Base-by-base conservation (phyloP, 1,140 invertebrate genomes). In the Papilio xuthus region DNA sequence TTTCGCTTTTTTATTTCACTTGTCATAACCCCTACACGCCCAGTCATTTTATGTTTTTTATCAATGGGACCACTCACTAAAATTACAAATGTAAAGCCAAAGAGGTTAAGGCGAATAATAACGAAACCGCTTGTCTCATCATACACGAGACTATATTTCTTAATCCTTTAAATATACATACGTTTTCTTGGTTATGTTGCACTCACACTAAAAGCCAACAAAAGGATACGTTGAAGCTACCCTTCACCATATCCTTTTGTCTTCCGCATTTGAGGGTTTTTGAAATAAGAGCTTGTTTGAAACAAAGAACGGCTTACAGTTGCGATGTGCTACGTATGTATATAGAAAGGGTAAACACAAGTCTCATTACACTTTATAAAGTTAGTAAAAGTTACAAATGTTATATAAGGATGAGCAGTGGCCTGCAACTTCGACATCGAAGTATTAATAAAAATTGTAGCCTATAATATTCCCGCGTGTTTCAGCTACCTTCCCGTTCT, bases 241-340 rank as follows among this genome's bases (percentile, higher is more conserved):
- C 53, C 74, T 63, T 76, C 74, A 76, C 28, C 74, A 76, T 76
- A 63, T 76, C 74, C 74, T 76, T 76, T 76, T 76, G 74, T 76
- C 74, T 76, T 76, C 23, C 74, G 53, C 53, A 76, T 76, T 76
- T 76, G 74, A 76, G 74, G 53, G 74, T 76, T 76, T 76, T 76
- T 76, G 74, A 76, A 76, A 76, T 76, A 76, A 76, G 74, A 76
- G 74, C 74, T 76, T 76, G 74, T 60, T 76, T 76, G 28, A 60
- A 60, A 76, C 74, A 76, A 76, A 76, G 74, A 76, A 63, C 53
- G 74, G 50, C 74, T 60, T 60, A 60, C 74, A 47, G 53, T 76
- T 76, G 18, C 74, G n/a, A 76, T 76, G 53, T 63, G 42, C 18
- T 56, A 15, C 10, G 32, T 23, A 20, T 56, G 32, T 60, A 42